Evolutionary conservation across 2,888 invertebrate species (phyloP).

Genomic region (Mythimna vitellina): DNA sequence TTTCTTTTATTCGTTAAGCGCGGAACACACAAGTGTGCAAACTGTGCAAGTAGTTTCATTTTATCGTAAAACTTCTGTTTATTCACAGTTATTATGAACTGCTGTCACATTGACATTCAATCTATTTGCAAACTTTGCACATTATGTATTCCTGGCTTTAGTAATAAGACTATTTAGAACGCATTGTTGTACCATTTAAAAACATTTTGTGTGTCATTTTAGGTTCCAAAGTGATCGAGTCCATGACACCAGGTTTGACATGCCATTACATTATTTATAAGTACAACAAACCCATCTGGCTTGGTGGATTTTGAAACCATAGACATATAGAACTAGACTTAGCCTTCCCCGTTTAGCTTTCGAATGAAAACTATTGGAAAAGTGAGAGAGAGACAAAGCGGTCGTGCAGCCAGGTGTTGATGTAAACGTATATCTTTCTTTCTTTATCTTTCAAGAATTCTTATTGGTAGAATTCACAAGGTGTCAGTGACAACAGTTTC

Average conservation of each 20-base stretch:
- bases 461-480: neutral
- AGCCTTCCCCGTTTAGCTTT: neutral
- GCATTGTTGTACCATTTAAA: conserved; percentile 37
- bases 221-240: conserved; percentile 83
- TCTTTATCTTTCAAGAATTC: no score
- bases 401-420: neutral
- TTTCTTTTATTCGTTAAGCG: neutral
- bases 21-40: neutral
- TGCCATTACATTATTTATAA: conserved; percentile 54
- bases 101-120: no score
- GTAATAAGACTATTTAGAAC: neutral
- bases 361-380: neutral
- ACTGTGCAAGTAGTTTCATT: neutral
- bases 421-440: neutral
- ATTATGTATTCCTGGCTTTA: neutral
- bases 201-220: conserved; percentile 66
- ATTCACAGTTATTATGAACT: no score
- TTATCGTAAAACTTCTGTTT: neutral
- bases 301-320: neutral
- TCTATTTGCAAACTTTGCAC: neutral
- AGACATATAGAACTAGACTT: neutral
- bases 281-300: neutral
- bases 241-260: conserved; percentile 84
- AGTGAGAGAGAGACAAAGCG: neutral
- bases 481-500: neutral